Conservation (phyloP, 2,113 vertebrate genomes). For the Hydropotes inermis region DNA sequence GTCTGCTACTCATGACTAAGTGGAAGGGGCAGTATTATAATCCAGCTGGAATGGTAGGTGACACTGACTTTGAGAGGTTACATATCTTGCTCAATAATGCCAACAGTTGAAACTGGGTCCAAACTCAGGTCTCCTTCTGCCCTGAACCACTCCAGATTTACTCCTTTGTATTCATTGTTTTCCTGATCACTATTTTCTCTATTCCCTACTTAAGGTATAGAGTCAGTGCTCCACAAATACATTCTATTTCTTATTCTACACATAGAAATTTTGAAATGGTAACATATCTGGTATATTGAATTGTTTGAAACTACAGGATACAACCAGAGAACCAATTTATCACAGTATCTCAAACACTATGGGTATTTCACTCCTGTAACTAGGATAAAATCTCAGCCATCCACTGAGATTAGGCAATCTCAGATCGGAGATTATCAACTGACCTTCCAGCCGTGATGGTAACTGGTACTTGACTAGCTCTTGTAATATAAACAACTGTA, state of each 20-base stretch:
- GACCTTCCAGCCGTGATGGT: neutral
- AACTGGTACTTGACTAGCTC: neutral
- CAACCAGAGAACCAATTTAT: neutral
- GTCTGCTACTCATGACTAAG: neutral
- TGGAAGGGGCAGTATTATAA: neutral
- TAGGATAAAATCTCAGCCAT: neutral
- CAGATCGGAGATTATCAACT: neutral
- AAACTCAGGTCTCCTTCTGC: neutral
- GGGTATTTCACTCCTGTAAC: neutral
- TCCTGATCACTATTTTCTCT: neutral
- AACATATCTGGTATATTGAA: neutral
- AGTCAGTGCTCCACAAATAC: neutral
- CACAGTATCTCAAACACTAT: neutral
- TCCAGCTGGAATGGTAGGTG: neutral
- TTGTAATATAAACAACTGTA: neutral
- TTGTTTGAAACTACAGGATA: neutral
- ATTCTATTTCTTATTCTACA: neutral
- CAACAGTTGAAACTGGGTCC: neutral
- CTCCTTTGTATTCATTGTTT: neutral
- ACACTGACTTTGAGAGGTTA: neutral
- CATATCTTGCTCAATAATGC: conserved; percentile 3
- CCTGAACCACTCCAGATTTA: neutral
- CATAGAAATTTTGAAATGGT: neutral
- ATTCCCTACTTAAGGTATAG: neutral
- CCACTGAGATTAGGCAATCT: neutral